phyloP scores from a whole-genome alignment of 2,113 vertebrate genomes.

The Xenus cinereus region DNA sequence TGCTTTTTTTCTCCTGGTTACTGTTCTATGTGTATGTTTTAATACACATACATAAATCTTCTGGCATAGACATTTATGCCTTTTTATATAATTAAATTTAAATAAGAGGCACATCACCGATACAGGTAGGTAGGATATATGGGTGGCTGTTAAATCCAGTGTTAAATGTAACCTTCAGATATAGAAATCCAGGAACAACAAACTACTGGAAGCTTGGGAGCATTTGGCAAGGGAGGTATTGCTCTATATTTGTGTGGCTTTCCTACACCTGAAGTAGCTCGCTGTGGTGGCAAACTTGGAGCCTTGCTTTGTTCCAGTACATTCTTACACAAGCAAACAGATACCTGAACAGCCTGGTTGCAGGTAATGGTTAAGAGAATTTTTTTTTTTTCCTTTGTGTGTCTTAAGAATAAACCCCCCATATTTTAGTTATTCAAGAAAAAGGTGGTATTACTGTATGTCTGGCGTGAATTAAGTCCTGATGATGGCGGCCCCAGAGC shows the following conservation, averaged over 20 bases:
- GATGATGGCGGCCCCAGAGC: not conserved
- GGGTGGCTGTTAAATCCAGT: not conserved
- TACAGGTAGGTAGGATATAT: rapidly evolving
- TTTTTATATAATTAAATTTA: not conserved
- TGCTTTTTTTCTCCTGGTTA: not conserved
- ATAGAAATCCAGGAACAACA: not conserved
- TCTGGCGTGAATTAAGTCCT: not conserved
- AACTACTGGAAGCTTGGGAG: not conserved
- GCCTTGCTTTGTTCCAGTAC: not conserved
- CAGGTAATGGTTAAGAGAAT: not conserved
- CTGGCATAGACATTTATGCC: not conserved
- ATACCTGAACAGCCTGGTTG: not conserved
- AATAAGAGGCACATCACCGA: not conserved
- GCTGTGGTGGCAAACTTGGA: rapidly evolving
- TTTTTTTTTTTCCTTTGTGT: not conserved
- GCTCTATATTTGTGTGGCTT: not conserved
- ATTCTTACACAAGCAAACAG: not conserved
- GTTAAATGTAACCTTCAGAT: not conserved
- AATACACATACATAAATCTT: rapidly evolving
- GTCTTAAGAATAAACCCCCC: not conserved
- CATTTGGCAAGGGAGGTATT: not conserved
- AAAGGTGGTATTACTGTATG: not conserved
- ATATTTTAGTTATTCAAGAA: not conserved
- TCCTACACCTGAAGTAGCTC: rapidly evolving
- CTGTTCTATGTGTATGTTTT: not conserved